A percentile compares a stretch with the other conserved stretches of the same genome.
Evolutionary conservation across 2,113 vertebrate genomes (phyloP).

Genomic region (Myrmecobius fasciatus): DNA sequence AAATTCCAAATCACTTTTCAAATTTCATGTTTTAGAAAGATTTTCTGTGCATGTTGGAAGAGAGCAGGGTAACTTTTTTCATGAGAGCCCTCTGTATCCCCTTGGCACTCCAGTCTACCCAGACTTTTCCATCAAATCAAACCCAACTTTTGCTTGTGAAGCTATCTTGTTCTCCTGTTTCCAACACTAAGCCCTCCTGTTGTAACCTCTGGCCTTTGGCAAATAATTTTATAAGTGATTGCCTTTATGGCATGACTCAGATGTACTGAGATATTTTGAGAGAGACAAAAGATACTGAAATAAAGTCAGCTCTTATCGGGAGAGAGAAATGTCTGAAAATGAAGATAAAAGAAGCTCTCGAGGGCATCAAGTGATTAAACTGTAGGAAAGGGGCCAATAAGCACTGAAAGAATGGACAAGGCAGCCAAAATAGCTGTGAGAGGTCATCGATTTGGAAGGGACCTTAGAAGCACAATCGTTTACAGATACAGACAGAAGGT

Average conservation of each 20-base stretch:
- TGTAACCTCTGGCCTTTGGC: not conserved
- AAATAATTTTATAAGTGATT: not conserved
- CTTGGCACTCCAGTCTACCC: not conserved
- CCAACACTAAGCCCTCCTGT: not conserved
- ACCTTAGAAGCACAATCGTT: not conserved
- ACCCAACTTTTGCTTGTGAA: not conserved
- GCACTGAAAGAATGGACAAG: not conserved
- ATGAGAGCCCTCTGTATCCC: not conserved
- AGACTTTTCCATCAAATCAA: not conserved
- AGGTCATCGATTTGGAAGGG: not conserved
- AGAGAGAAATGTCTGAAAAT: not conserved
- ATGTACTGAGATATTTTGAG: constrained; percentile 26
- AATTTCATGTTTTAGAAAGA: not conserved
- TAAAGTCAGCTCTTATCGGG: not conserved
- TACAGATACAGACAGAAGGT: not conserved
- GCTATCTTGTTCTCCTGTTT: not conserved
- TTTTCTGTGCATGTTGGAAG: not conserved
- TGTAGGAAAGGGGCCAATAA: not conserved
- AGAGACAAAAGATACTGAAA: not conserved
- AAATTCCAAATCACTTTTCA: not conserved
- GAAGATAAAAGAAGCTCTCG: not conserved
- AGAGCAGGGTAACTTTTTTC: not conserved
- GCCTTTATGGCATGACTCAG: not conserved
- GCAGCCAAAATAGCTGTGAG: too few species aligned
- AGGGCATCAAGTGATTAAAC: not conserved